Percentiles rank a stretch among this genome's conserved stretches.
phyloP scores from a whole-genome alignment of 2,797 vertebrate species.

The Furcifer pardalis region DNA sequence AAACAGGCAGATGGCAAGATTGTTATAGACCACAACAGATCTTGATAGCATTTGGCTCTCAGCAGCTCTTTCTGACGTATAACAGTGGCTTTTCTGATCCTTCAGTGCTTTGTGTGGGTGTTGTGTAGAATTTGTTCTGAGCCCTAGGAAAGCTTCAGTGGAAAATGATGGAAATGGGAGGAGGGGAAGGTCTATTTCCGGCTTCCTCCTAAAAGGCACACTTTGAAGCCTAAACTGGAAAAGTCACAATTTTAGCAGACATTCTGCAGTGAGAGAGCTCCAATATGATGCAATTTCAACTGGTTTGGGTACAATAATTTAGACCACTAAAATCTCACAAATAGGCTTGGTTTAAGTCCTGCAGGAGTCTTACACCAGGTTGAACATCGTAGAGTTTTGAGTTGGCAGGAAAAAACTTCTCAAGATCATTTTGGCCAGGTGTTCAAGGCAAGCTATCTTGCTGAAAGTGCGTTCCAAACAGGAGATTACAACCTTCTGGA shows the following conservation, averaged over 20 bases:
- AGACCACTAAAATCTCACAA: no score
- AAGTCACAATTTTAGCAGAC: neutral
- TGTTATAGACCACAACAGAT: neutral
- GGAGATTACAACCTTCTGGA: no score
- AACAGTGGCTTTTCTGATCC: neutral
- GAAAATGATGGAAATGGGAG: neutral
- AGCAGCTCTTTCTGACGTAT: conserved; percentile 2
- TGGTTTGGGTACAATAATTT: neutral
- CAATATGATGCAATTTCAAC: neutral
- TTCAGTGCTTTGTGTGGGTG: conserved; percentile 7
- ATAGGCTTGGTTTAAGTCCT: no score
- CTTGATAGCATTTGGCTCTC: neutral
- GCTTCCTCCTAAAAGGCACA: neutral
- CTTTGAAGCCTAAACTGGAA: neutral
- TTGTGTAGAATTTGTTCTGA: conserved; percentile 3
- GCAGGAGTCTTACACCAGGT: no score
- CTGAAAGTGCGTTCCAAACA: no score
- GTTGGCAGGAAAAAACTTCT: no score
- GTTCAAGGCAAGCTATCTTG: no score
- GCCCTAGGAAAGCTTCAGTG: neutral
- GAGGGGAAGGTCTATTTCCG: neutral
- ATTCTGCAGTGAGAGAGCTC: no score
- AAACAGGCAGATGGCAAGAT: conserved; percentile 1
- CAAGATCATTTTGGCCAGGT: no score
- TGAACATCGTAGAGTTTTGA: no score